Conservation (phyloP, 2,888 invertebrate genomes). For the Oscheius sp. region DNA sequence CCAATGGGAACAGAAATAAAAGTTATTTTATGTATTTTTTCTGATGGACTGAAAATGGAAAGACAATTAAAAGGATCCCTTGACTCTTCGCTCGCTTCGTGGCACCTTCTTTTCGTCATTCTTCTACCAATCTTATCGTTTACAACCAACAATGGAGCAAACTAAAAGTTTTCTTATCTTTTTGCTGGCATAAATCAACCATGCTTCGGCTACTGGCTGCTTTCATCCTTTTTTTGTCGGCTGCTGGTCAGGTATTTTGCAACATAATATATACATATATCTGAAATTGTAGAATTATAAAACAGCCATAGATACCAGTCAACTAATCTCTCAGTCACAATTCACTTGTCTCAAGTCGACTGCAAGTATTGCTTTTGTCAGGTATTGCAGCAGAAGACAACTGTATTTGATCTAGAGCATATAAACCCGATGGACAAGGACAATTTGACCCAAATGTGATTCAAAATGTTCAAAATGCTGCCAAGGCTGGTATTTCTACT, state of each 20-base stretch:
- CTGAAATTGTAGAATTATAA: neutral
- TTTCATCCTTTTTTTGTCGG: neutral
- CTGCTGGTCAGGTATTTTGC: neutral
- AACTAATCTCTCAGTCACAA: neutral
- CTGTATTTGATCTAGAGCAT: neutral
- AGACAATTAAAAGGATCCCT: too few species aligned
- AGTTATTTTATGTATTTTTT: too few species aligned
- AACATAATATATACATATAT: neutral
- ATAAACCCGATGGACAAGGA: slow-evolving; percentile 26
- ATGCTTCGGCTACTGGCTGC: neutral
- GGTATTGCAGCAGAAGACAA: neutral
- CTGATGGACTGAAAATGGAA: too few species aligned
- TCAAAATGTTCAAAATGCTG: slow-evolving; percentile 7
- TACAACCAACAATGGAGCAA: neutral
- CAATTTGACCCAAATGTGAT: slow-evolving; percentile 22
- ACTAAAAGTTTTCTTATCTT: slow-evolving; percentile 11
- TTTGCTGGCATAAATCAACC: neutral
- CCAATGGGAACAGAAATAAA: too few species aligned
- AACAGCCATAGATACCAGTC: slow-evolving; percentile 5
- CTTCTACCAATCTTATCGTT: neutral
- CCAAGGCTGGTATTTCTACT: slow-evolving; percentile 10
- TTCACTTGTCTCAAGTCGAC: slow-evolving; percentile 9
- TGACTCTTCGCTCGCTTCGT: neutral
- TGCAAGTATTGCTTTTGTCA: slow-evolving; percentile 11
- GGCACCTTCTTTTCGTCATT: neutral